These are phyloP conservation scores for Oncorhynchus gorbuscha DNA, from an alignment of 2,113 vertebrate species.

Conservation along the genomic window DNA sequence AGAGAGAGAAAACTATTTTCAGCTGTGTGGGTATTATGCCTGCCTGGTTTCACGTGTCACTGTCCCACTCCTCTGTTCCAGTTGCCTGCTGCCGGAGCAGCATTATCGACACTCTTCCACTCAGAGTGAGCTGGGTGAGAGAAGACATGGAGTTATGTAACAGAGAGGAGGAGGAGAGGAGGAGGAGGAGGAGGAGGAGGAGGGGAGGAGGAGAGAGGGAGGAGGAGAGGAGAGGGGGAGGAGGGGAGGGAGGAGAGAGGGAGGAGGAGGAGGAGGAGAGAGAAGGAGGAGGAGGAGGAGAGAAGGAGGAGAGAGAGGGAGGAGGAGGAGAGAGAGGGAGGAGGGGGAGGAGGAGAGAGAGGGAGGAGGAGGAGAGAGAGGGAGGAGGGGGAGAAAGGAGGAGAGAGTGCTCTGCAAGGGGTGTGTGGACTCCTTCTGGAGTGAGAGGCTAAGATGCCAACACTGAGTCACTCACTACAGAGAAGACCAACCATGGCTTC, in stretches of 20 bases:
- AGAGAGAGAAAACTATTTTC: constrained; percentile 54
- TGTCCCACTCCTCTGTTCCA: constrained; percentile 49
- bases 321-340: too few relatives aligned
- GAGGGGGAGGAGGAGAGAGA: background rate
- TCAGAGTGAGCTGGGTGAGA: constrained; percentile 22
- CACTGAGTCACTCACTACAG: background rate
- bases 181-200: background rate
- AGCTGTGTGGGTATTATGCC: constrained; percentile 50
- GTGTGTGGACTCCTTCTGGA: background rate
- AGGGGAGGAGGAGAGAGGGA: background rate
- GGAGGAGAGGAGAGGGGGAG: background rate
- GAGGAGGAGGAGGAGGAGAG: background rate
- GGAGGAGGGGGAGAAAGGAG: background rate
- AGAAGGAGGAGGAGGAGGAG: background rate
- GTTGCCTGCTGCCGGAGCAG: constrained; percentile 23
- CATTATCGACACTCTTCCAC: constrained; percentile 21
- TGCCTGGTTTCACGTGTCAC: constrained; percentile 49
- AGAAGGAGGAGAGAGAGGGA: background rate
- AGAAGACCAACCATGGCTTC: background rate
- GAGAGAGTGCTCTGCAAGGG: background rate
- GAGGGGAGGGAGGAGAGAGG: background rate
- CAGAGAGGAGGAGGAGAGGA: background rate
- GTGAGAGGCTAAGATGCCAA: background rate
- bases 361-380: constrained; percentile 7
- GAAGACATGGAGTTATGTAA: constrained; percentile 28